Conservation (phyloP, 2,888 invertebrate genomes). For the Machimus rusticus region DNA sequence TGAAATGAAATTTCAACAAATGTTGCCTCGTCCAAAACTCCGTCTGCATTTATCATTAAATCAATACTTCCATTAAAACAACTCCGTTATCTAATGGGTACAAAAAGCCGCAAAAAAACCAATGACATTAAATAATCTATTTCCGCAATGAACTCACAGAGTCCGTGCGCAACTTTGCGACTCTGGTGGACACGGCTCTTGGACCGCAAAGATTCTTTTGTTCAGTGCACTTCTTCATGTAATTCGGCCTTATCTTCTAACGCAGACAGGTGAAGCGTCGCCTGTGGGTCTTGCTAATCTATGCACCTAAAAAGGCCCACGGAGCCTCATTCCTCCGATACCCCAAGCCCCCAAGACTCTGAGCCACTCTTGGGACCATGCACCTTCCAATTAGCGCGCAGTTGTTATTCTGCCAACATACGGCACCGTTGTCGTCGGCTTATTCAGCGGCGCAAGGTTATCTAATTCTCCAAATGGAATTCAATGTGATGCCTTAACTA, state of each 20-base stretch:
- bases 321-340: neutral
- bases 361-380: neutral
- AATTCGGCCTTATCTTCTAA: neutral
- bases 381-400: neutral
- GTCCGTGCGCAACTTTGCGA: neutral
- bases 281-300: neutral
- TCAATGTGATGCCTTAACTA: neutral
- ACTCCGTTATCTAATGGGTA: neutral
- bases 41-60: neutral
- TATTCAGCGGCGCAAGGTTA: neutral
- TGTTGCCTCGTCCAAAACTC: neutral
- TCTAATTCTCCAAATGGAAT: neutral
- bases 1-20: neutral
- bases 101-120: neutral
- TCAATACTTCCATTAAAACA: neutral
- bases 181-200: neutral
- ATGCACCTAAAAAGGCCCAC: neutral
- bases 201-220: neutral
- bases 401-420: neutral
- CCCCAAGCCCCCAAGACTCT: neutral
- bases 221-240: neutral
- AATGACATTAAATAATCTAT: neutral
- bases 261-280: neutral
- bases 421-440: neutral
- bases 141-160: neutral